Conservation (phyloP, 1,140 invertebrate genomes). For the Cotesia typhae region DNA sequence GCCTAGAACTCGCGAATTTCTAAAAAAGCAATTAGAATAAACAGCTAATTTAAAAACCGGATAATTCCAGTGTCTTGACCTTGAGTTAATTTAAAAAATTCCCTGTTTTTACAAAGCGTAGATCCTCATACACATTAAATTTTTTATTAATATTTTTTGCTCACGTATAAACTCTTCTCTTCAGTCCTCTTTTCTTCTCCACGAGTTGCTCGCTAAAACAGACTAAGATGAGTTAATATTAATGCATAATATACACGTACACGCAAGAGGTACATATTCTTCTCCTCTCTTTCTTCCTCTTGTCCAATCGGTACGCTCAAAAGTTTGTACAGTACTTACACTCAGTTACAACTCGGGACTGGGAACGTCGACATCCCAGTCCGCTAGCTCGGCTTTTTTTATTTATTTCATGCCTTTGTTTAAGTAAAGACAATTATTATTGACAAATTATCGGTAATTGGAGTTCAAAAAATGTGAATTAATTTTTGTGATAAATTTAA, state of each 20-base stretch:
- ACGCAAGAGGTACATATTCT: conserved; percentile 18
- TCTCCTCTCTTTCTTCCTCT: neutral
- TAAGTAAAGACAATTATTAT: too few relatives aligned
- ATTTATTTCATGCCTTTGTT: too few relatives aligned
- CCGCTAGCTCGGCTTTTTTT: neutral
- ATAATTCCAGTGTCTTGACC: conserved; percentile 7
- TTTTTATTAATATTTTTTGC: conserved; percentile 16
- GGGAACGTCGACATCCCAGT: too few relatives aligned
- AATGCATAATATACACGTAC: conserved; percentile 15
- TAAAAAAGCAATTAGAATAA: conserved; percentile 2
- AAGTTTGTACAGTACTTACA: too few relatives aligned
- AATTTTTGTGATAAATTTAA: too few relatives aligned
- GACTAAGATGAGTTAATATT: too few relatives aligned
- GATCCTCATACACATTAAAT: neutral
- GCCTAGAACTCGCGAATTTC: neutral
- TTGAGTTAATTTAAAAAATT: neutral
- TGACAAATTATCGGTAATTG: too few relatives aligned
- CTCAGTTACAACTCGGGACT: too few relatives aligned
- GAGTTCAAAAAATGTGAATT: too few relatives aligned
- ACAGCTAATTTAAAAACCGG: neutral
- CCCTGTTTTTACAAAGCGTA: neutral
- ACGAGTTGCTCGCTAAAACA: neutral
- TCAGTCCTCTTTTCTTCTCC: neutral
- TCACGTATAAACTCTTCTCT: too few relatives aligned
- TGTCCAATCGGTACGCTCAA: too few relatives aligned